These are phyloP conservation scores for Todiramphus saurophagus DNA, from an alignment of 2,113 vertebrate genomes.

Conservation along the genomic window DNA sequence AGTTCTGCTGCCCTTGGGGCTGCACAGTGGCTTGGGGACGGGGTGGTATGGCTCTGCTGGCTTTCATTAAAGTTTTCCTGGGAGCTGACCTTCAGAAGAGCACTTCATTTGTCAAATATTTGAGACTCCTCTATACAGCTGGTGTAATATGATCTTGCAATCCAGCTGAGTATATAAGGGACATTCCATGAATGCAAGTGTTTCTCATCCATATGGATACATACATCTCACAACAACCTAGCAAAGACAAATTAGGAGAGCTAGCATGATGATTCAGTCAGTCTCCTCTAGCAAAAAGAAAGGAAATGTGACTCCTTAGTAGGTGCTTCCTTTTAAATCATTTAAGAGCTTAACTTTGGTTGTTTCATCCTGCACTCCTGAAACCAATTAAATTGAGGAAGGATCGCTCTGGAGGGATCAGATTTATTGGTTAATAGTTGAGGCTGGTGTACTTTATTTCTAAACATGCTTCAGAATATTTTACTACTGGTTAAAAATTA, in stretches of 20 bases:
- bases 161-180: too few species aligned
- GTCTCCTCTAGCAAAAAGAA: not conserved
- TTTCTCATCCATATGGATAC: rapidly evolving
- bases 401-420: not conserved
- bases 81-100: not conserved
- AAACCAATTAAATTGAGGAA: not conserved
- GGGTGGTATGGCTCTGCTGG: not conserved
- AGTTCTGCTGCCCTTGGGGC: not conserved
- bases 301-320: not conserved
- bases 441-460: not conserved
- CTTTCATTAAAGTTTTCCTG: not conserved
- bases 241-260: rapidly evolving
- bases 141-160: rapidly evolving
- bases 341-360: not conserved
- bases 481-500: constrained; percentile 81
- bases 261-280: rapidly evolving
- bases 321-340: not conserved
- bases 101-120: not conserved
- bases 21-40: not conserved
- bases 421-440: constrained; percentile 20
- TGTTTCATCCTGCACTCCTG: not conserved
- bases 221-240: rapidly evolving
- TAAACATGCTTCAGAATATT: constrained; percentile 60
- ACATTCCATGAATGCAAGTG: rapidly evolving
- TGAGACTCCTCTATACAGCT: rapidly evolving